phyloP scores from a whole-genome alignment of 2,113 vertebrate species.

The Anoura caudifer region DNA sequence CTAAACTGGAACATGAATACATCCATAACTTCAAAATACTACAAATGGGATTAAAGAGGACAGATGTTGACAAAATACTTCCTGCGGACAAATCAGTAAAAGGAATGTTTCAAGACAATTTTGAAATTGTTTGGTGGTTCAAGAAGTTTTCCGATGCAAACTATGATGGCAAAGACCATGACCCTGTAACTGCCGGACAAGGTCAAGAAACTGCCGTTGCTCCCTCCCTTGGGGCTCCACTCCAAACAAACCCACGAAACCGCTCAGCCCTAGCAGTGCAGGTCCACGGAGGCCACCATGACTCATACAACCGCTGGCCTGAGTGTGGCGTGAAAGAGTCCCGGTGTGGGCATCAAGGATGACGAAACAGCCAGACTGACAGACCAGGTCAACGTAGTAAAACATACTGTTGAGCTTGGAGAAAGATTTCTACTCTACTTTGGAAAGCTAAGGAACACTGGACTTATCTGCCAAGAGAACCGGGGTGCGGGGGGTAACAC shows the following conservation, averaged over 20 bases:
- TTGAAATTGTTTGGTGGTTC: constrained; percentile 93
- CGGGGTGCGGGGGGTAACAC: neutral
- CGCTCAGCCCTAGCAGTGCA: constrained; percentile 84
- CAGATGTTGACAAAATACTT: constrained; percentile 72
- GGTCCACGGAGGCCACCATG: constrained; percentile 89
- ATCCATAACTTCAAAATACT: neutral
- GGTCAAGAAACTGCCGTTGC: constrained; percentile 84
- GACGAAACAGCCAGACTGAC: constrained; percentile 90
- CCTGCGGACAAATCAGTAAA: constrained; percentile 90
- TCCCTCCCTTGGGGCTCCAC: constrained; percentile 80
- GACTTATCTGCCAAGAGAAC: neutral
- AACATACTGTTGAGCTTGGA: neutral
- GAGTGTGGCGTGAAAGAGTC: constrained; percentile 80
- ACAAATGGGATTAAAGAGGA: neutral
- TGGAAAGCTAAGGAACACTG: neutral
- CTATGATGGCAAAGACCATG: constrained; percentile 83
- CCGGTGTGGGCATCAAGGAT: constrained; percentile 83
- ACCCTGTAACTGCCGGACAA: constrained; percentile 87
- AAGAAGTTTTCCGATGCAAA: constrained; percentile 89
- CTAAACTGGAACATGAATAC: neutral
- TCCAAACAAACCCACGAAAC: constrained; percentile 89
- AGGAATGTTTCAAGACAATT: constrained; percentile 89
- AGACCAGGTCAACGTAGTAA: constrained; percentile 85
- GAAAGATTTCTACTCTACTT: neutral
- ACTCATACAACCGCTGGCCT: constrained; percentile 88